Conservation (phyloP, 2,888 invertebrate genomes). For the Callosobruchus maculatus region DNA sequence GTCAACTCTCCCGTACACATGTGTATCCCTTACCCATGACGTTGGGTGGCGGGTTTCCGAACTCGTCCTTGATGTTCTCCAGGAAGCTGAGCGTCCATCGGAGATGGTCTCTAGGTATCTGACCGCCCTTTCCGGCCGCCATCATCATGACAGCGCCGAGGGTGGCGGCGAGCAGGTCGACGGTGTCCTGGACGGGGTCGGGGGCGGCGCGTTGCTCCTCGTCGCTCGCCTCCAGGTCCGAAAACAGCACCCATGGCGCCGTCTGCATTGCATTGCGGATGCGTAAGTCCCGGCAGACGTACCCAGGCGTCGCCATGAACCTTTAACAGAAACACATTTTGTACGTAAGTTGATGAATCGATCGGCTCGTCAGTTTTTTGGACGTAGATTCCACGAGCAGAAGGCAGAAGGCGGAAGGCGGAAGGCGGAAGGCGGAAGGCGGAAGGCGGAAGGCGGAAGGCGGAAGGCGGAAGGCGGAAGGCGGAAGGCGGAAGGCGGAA, state of each 20-base stretch:
- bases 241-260: slow-evolving; percentile 15
- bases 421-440: no score
- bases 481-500: no score
- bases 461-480: no score
- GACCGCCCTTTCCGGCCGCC: slow-evolving; percentile 12
- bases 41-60: slow-evolving; percentile 22
- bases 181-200: slow-evolving; percentile 19
- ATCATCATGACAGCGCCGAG: slow-evolving; percentile 17
- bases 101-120: slow-evolving; percentile 12
- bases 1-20: no score
- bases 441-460: no score
- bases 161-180: slow-evolving; percentile 30
- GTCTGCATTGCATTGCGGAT: slow-evolving; percentile 11
- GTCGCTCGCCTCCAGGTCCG: slow-evolving; percentile 2
- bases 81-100: slow-evolving; percentile 23
- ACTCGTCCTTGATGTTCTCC: slow-evolving; percentile 20
- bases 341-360: no score
- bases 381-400: no score
- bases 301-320: slow-evolving; percentile 5
- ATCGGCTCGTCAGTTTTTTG: no score
- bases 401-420: no score
- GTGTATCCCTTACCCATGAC: slow-evolving; percentile 6
- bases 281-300: slow-evolving; percentile 10
- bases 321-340: no score
- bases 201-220: slow-evolving; percentile 3